Evolutionary conservation across 2,888 invertebrate species (phyloP), one percentile per base, ranked within the genome.

Genomic region (Thereva nobilitata): DNA sequence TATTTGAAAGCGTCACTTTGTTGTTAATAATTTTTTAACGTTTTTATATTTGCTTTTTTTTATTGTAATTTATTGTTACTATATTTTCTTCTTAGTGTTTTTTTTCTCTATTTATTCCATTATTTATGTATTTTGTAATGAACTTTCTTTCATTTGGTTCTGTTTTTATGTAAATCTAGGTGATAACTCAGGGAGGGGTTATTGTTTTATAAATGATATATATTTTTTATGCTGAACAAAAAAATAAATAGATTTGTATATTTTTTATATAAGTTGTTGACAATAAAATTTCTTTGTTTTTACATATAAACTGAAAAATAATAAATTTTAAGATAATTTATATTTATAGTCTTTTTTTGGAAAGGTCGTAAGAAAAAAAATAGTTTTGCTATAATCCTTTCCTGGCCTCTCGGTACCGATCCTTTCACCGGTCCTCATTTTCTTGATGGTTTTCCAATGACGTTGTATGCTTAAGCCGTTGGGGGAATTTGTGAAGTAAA

Each of bases 121-220:
- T 64, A 53, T 42, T 53, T 42, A 9, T 53, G 53, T 44, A 42
- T 50, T 52, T 53, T 64, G 44, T 35, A 57, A 42, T 10, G 44
- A 42, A 41, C 12, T 44, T 45, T 44, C 23, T 45, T 64, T 23
- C 50, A 64, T 4, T 53, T 41, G 50, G 12, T 49, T 54, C 10
- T 45, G 4, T 52, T 64, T 64, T 54, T 53, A 12, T 41, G 44
- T 53, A 64, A 53, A 53, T 35, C 12, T 64, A 64, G 53, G 64
- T 53, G 53, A 64, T 64, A 64, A 64, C 64, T 64, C 64, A 64
- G 64, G 64, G 64, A 64, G 44, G 64, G 64, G 64, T 64, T 64
- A 64, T 64, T 64, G 50, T 53, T 53, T 37, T 41, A 53, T 53
- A 61, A 61, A 61, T 50, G 50, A 61, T 23, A 61, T 61, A 61